Evolutionary conservation across 2,113 vertebrate species (phyloP).

Genomic region (mouse (Mus musculus)): DNA sequence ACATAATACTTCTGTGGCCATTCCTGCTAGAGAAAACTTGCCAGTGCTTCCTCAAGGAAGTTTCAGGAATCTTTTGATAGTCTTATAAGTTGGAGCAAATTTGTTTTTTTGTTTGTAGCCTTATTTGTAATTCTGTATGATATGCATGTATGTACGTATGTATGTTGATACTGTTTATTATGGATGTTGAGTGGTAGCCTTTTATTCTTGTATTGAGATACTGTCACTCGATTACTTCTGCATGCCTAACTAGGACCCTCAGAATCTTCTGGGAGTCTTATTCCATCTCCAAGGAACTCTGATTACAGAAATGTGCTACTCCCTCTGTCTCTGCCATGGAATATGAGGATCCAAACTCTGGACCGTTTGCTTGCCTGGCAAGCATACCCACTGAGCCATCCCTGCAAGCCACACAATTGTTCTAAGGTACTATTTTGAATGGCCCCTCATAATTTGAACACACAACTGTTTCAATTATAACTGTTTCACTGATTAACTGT

Average conservation of each 20-base stretch:
- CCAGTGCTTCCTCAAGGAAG: neutral
- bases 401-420: neutral
- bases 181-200: neutral
- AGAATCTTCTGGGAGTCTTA: too few relatives aligned
- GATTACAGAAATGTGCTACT: neutral
- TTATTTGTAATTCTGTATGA: neutral
- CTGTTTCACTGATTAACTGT: neutral
- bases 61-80: neutral
- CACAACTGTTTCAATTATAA: neutral
- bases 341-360: neutral
- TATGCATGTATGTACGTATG: neutral
- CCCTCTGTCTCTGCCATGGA: neutral
- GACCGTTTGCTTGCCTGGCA: rapidly evolving
- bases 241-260: neutral
- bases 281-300: too few relatives aligned
- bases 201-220: neutral
- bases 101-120: neutral
- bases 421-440: slow-evolving; percentile 23
- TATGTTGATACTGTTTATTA: neutral
- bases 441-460: slow-evolving; percentile 5
- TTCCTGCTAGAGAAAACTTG: slow-evolving; percentile 8
- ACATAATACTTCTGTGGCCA: neutral
- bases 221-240: neutral
- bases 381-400: neutral
- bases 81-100: neutral